phyloP scores from a whole-genome alignment of 2,797 vertebrate species.

The Potorous gilbertii region DNA sequence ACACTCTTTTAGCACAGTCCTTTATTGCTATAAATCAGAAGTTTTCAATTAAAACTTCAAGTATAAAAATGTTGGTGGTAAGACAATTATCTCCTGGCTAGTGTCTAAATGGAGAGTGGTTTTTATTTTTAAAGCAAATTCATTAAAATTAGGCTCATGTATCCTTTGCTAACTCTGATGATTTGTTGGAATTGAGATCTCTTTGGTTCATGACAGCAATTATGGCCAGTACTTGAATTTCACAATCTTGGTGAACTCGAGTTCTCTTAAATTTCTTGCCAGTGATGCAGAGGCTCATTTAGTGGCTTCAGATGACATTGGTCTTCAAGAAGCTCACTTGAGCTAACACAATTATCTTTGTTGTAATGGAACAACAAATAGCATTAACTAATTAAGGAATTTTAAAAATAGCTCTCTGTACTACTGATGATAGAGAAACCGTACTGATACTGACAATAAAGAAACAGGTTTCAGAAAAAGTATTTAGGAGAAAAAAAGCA shows the following conservation, averaged over 20 bases:
- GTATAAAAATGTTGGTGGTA: slow-evolving; percentile 8
- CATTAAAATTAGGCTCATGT: not conserved
- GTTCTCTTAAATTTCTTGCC: not conserved
- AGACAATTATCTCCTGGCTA: not conserved
- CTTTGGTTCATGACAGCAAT: not conserved
- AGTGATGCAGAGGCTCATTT: not conserved
- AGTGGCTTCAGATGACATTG: not conserved
- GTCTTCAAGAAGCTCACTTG: not conserved
- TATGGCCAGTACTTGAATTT: not conserved
- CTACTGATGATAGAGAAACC: not conserved
- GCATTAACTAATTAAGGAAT: not conserved
- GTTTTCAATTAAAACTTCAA: not conserved
- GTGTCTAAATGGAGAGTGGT: not conserved
- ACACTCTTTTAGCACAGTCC: slow-evolving; percentile 23
- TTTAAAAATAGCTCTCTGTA: not conserved
- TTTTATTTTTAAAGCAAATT: not conserved
- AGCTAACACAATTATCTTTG: not conserved
- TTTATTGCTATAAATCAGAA: slow-evolving; percentile 6
- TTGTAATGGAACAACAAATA: not conserved
- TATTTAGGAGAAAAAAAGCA: not conserved
- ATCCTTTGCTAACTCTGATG: not conserved
- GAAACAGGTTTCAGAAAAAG: not conserved
- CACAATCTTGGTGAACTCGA: not conserved
- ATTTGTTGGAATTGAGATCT: not conserved
- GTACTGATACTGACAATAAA: not conserved